These are phyloP conservation scores for Corythoichthys haematopterus DNA, from an alignment of 2,113 vertebrate species.

Conservation along the genomic window DNA sequence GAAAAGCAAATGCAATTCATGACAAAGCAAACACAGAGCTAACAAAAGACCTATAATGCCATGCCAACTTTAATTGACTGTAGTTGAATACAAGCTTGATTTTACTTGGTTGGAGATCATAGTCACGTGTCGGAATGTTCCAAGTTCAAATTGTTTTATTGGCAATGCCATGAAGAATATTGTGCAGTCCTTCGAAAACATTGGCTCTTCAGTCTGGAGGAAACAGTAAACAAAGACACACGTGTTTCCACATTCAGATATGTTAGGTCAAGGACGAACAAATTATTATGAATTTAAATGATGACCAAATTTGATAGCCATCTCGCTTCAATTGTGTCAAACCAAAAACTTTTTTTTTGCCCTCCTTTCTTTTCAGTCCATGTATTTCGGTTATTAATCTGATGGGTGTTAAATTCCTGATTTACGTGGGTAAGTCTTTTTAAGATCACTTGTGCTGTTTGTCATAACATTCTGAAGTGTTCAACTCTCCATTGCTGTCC, in stretches of 20 bases:
- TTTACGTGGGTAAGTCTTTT: neutral
- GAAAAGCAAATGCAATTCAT: neutral
- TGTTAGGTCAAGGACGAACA: neutral
- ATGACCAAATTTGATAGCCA: too few species aligned
- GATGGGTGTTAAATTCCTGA: neutral
- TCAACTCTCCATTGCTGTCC: neutral
- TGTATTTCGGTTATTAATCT: neutral
- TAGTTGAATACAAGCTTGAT: neutral
- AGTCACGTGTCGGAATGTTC: slow-evolving; percentile 64
- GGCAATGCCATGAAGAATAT: slow-evolving; percentile 63
- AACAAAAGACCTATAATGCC: neutral
- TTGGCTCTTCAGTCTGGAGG: slow-evolving; percentile 64
- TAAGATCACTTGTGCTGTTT: neutral
- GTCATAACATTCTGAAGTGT: neutral
- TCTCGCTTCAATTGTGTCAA: neutral
- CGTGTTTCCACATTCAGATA: neutral
- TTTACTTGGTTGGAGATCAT: slow-evolving; percentile 67
- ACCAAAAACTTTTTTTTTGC: neutral
- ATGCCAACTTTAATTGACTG: neutral
- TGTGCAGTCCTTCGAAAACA: slow-evolving; percentile 61
- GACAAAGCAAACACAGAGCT: neutral
- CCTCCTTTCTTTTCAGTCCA: neutral
- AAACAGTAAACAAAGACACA: neutral
- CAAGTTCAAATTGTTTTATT: slow-evolving; percentile 39
- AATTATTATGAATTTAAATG: neutral